Conservation (phyloP, 2,797 vertebrate species). For the Falco berigora region DNA sequence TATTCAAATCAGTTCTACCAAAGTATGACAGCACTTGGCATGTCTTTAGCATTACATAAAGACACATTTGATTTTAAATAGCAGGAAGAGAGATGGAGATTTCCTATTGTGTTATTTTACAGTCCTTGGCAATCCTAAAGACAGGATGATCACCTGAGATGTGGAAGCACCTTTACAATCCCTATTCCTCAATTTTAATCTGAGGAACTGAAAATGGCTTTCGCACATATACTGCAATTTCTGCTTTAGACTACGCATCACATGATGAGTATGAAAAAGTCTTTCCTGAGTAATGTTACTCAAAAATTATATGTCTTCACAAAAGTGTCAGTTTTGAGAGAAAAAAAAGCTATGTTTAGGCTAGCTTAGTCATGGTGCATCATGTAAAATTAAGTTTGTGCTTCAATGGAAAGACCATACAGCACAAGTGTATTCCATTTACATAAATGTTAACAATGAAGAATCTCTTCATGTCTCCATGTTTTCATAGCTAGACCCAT, state of each 20-base stretch:
- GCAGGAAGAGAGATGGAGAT: neutral
- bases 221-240: neutral
- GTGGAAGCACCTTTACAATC: neutral
- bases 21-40: neutral
- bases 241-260: neutral
- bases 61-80: neutral
- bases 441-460: neutral
- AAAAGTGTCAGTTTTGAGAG: neutral
- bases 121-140: accelerated
- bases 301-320: neutral
- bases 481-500: neutral
- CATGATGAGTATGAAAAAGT: neutral
- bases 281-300: neutral
- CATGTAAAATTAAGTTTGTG: neutral
- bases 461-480: neutral
- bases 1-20: neutral
- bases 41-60: neutral
- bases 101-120: neutral
- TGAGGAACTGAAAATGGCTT: neutral
- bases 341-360: neutral
- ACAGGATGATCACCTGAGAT: neutral
- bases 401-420: neutral
- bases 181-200: neutral
- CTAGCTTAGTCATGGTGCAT: neutral
- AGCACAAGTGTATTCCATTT: neutral